Conservation (phyloP, 1,140 invertebrate genomes). For the Sminthurides bifidus region DNA sequence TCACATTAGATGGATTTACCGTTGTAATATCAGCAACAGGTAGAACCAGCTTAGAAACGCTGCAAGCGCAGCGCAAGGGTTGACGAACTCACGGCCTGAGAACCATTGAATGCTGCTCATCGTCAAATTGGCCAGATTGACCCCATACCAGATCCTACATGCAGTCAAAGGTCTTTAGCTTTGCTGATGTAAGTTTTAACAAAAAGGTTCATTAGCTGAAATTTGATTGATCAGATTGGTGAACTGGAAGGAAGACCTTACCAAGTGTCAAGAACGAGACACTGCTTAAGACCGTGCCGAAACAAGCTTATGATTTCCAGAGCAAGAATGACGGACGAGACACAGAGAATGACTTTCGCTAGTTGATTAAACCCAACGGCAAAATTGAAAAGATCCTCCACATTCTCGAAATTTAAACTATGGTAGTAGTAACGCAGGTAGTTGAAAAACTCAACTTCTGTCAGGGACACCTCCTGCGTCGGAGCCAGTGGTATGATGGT, state of each 20-base stretch:
- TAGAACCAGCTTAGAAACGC: constrained; percentile 81
- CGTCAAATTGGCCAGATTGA: constrained; percentile 52
- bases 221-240: no score
- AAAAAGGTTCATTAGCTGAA: not conserved
- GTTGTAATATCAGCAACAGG: constrained; percentile 63
- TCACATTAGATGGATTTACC: constrained; percentile 37
- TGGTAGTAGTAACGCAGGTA: not conserved
- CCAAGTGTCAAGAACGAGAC: not conserved
- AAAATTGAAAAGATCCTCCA: not conserved
- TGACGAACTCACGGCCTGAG: constrained; percentile 44
- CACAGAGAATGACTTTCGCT: not conserved
- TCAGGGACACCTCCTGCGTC: not conserved
- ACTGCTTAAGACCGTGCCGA: not conserved
- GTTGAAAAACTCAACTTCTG: not conserved
- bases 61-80: constrained; percentile 59
- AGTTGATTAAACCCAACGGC: not conserved
- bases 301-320: not conserved
- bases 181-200: not conserved
- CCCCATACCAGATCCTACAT: constrained; percentile 54
- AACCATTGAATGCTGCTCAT: constrained; percentile 48
- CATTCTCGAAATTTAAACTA: not conserved
- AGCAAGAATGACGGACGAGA: not conserved
- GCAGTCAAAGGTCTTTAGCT: not conserved
- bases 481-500: not conserved
- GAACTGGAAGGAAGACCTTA: no score